Base-by-base conservation (phyloP, 1,140 invertebrate genomes). In the Orchestia grillus region DNA sequence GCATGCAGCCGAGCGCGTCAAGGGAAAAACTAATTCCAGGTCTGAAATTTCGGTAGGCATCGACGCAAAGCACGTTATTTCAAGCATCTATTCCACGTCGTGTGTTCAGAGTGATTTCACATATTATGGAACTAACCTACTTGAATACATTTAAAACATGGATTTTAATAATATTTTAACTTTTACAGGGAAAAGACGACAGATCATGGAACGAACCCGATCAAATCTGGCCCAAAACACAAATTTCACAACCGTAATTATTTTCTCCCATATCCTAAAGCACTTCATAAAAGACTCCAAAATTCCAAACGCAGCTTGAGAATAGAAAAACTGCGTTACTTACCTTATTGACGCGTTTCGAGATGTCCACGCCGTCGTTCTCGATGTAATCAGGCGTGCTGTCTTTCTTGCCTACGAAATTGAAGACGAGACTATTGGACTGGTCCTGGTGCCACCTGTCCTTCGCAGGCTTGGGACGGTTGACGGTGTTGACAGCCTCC, bases 351-450 rank as follows among this genome's bases (percentile, higher is more conserved):
- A 98, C 96, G 42, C 98, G 98, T 97, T 98, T 98, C 96, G 98
- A 98, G 96, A 98, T 98, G 96, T 98, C 98, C 97, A 98, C 98
- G 96, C 98, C 98, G 97, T 99, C 98, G 97, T 99, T 99, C 97
- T 99, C 98, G 97, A 99, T 98, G 97, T 99, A 99, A 98, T 99
- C 98, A 94, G 99, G 98, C 96, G 99, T 98, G 87, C 97, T 96
- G 42, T 96, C 98, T 97, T 98, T 98, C 97, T 98, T 98, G 97
- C 95, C 47, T 96, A 98, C 98, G 97, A 99, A 99, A 97, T 99
- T 99, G 97, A 99, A 99, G 94, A 99, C 98, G 97, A 99, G 98
- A 23, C 98, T 98, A 97, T 98, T 98, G 97, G 97, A 97, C 96
- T 97, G 97, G 95, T 98, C 97, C 97, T 98, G 97, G 97, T 98